phyloP scores from a whole-genome alignment of 1,140 invertebrate genomes.

The Lepidotrigona ventralis region DNA sequence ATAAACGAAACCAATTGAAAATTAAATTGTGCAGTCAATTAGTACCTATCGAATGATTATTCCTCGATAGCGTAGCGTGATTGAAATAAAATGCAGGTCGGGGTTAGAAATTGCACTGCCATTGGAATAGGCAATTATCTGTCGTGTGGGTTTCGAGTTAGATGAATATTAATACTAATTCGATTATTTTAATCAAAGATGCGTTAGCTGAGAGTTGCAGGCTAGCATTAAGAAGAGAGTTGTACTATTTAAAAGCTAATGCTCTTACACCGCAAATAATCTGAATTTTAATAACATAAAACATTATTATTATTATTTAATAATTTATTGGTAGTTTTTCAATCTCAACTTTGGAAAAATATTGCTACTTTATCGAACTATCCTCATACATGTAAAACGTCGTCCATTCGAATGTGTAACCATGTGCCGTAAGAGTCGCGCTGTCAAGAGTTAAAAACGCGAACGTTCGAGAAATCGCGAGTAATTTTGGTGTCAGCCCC shows the following conservation, averaged over 20 bases:
- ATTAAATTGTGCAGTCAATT: constrained; percentile 2
- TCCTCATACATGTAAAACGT: too few species aligned
- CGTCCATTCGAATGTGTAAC: too few species aligned
- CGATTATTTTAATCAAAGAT: not conserved
- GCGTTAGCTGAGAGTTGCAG: not conserved
- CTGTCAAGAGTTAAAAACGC: too few species aligned
- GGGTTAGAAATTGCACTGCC: constrained; percentile 1
- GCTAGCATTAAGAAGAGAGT: too few species aligned
- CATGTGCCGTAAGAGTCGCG: too few species aligned
- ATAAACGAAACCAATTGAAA: not conserved
- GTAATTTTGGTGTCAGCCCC: not conserved
- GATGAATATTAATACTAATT: not conserved
- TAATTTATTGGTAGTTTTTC: too few species aligned
- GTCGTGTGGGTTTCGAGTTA: not conserved
- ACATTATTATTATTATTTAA: too few species aligned
- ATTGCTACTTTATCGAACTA: too few species aligned
- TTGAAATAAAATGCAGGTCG: constrained; percentile 10
- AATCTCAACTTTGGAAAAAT: too few species aligned
- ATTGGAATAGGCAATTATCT: constrained; percentile 1
- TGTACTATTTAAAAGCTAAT: too few species aligned
- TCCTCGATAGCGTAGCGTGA: not conserved
- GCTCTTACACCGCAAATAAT: too few species aligned
- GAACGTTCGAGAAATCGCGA: not conserved
- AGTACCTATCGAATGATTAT: not conserved
- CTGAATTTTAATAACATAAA: too few species aligned